Evolutionary conservation across 1,140 invertebrate genomes (phyloP).

Genomic region (Sycophila sp.): DNA sequence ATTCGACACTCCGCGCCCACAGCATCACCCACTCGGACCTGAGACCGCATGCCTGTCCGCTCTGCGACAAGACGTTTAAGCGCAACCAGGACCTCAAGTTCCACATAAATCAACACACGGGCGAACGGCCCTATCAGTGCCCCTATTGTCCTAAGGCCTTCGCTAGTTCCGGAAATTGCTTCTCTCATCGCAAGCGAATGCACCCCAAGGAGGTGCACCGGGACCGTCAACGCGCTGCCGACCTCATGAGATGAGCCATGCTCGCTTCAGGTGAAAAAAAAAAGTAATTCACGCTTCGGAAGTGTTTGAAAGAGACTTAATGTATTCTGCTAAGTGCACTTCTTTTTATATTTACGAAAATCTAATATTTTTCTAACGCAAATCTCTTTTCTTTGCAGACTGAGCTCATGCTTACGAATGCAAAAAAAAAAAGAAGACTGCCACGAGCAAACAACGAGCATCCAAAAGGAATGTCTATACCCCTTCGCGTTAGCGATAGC

Average conservation of each 20-base stretch:
- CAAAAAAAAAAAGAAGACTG: conserved; percentile 29
- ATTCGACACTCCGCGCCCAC: conserved; percentile 76
- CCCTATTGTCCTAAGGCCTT: conserved; percentile 84
- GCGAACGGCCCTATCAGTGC: conserved; percentile 83
- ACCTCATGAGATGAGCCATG: conserved; percentile 65
- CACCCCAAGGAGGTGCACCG: conserved; percentile 70
- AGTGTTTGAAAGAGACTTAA: not conserved
- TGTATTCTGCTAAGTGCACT: too few species aligned
- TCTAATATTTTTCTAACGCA: too few species aligned
- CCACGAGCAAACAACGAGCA: conserved; percentile 28
- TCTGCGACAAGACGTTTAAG: conserved; percentile 81
- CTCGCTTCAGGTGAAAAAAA: conserved; percentile 21
- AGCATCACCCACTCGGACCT: conserved; percentile 78
- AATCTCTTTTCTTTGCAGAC: conserved; percentile 18
- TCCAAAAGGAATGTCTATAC: not conserved
- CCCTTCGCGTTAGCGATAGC: conserved; percentile 31
- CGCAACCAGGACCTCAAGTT: conserved; percentile 81
- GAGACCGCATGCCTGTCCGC: conserved; percentile 75
- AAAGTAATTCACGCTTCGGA: not conserved
- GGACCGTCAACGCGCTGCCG: conserved; percentile 64
- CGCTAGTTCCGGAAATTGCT: conserved; percentile 81
- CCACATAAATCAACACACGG: conserved; percentile 84
- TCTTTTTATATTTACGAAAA: too few species aligned
- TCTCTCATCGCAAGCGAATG: conserved; percentile 79
- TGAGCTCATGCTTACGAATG: not conserved